These are phyloP conservation scores for Gymnothorax reevesii DNA, from an alignment of 2,797 vertebrate genomes.

Conservation along the genomic window DNA sequence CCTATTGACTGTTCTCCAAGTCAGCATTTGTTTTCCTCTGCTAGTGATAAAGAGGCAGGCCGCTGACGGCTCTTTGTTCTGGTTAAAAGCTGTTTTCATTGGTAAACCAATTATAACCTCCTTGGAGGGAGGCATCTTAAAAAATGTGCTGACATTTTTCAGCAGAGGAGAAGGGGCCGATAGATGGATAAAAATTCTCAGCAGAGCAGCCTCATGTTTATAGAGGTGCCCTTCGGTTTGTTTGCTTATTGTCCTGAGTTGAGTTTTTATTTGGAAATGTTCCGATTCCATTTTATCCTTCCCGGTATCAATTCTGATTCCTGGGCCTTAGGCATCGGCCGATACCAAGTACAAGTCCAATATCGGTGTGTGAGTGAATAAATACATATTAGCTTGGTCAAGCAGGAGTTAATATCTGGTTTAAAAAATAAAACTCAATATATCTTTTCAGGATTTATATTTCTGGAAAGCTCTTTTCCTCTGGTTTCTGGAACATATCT, in stretches of 20 bases:
- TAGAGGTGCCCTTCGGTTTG: neutral
- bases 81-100: neutral
- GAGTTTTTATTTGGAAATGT: too few species aligned
- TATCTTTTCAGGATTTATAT: too few species aligned
- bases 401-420: too few species aligned
- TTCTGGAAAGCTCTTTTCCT: too few species aligned
- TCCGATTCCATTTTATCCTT: too few species aligned
- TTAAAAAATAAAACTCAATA: too few species aligned
- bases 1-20: neutral
- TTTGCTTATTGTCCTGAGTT: neutral
- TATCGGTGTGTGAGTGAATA: too few species aligned
- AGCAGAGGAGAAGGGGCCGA: neutral
- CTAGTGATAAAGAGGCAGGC: neutral
- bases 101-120: neutral
- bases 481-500: too few species aligned
- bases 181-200: neutral
- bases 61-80: neutral
- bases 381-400: too few species aligned
- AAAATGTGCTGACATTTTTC: neutral
- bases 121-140: neutral
- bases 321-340: too few species aligned
- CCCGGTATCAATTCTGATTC: too few species aligned
- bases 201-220: neutral
- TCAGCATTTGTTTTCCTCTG: neutral
- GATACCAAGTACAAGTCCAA: too few species aligned